phyloP scores from a whole-genome alignment of 2,888 invertebrate genomes.

The Scelioninae gen. 1 region DNA sequence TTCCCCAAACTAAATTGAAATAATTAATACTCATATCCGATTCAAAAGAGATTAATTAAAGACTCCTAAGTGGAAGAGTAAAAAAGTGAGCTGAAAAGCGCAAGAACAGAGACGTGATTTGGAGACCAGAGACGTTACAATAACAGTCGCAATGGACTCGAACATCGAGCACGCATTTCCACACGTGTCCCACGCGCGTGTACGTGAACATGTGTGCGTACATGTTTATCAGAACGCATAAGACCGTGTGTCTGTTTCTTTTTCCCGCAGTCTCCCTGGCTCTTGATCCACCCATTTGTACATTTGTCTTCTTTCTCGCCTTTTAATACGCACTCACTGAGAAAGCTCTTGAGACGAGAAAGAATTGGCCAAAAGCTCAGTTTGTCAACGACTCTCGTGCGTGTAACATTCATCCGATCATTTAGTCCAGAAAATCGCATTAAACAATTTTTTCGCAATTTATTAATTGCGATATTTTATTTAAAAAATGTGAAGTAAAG shows the following conservation, averaged over 20 bases:
- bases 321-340: constrained; percentile 58
- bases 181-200: constrained; percentile 54
- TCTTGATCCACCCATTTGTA: constrained; percentile 61
- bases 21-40: too few species aligned
- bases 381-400: constrained; percentile 64
- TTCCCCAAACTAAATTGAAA: too few species aligned
- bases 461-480: not conserved
- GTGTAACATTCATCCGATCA: constrained; percentile 27
- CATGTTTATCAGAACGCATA: constrained; percentile 43
- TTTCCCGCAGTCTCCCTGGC: constrained; percentile 61
- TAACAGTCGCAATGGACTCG: constrained; percentile 47
- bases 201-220: constrained; percentile 14
- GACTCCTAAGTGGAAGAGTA: not conserved
- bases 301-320: constrained; percentile 66
- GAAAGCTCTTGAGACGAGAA: constrained; percentile 61
- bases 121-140: constrained; percentile 55
- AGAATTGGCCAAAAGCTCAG: constrained; percentile 62
- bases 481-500: constrained; percentile 8
- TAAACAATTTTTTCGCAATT: not conserved
- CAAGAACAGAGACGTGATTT: constrained; percentile 38
- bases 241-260: constrained; percentile 50
- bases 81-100: constrained; percentile 26
- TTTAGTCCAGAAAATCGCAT: not conserved
- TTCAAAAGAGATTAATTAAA: too few species aligned
- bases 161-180: constrained; percentile 53